A percentile compares a stretch with the other conserved stretches of the same genome.
Evolutionary conservation across 2,797 vertebrate genomes (phyloP).

Genomic region (Peromyscus nudipes): DNA sequence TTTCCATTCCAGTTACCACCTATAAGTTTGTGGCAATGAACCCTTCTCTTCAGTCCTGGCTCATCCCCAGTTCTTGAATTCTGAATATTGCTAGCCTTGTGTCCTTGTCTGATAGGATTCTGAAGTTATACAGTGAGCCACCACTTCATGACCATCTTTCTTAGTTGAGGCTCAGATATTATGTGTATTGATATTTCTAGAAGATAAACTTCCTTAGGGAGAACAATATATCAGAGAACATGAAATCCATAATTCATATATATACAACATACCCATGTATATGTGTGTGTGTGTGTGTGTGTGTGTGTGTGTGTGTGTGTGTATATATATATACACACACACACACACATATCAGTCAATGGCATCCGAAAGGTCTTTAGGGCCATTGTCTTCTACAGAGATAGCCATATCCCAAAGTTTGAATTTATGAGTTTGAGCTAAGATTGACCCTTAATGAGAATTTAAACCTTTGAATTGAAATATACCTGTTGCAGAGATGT

Average conservation of each 20-base stretch:
- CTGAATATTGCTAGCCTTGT: slow-evolving; percentile 49
- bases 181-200: slow-evolving; percentile 62
- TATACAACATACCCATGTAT: neutral
- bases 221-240: slow-evolving; percentile 44
- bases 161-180: slow-evolving; percentile 41
- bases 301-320: too few species aligned
- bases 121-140: slow-evolving; percentile 45
- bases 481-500: slow-evolving; percentile 81
- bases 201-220: slow-evolving; percentile 48
- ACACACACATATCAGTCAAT: neutral
- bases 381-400: neutral
- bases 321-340: too few species aligned
- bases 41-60: neutral
- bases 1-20: neutral
- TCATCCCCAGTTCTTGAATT: slow-evolving; percentile 48
- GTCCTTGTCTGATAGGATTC: slow-evolving; percentile 27
- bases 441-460: slow-evolving; percentile 47
- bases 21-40: slow-evolving; percentile 46
- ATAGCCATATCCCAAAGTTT: slow-evolving; percentile 53
- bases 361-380: slow-evolving; percentile 55
- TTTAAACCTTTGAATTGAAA: slow-evolving; percentile 73
- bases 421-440: slow-evolving; percentile 53
- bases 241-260: slow-evolving; percentile 49
- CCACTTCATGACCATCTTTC: slow-evolving; percentile 38
- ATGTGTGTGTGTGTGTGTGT: neutral